phyloP scores from a whole-genome alignment of 2,113 vertebrate species.

The Mobula birostris region DNA sequence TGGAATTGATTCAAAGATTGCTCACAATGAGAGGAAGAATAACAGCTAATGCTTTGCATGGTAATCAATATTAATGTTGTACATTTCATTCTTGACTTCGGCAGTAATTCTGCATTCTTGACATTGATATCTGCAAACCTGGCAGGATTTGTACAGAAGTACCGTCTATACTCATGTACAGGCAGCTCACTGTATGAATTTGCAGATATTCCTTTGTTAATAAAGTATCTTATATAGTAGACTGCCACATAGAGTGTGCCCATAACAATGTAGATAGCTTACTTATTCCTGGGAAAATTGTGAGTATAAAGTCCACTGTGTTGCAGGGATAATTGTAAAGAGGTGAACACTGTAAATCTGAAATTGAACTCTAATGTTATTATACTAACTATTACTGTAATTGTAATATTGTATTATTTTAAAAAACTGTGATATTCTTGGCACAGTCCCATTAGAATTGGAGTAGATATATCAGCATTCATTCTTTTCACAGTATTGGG shows the following conservation, averaged over 20 bases:
- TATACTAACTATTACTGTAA: too few relatives aligned
- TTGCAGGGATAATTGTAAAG: background rate
- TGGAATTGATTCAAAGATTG: background rate
- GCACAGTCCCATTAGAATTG: background rate
- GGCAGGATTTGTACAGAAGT: too few relatives aligned
- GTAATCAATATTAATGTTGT: constrained; percentile 16
- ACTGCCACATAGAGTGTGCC: background rate
- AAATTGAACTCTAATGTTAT: too few relatives aligned
- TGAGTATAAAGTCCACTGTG: background rate
- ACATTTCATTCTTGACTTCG: background rate
- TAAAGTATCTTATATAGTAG: background rate
- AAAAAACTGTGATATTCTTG: background rate
- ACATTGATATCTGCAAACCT: constrained; percentile 7
- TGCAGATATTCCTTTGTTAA: background rate
- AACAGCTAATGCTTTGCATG: too few relatives aligned
- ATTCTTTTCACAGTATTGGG: background rate
- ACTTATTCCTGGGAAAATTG: background rate
- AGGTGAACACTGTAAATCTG: background rate
- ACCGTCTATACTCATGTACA: background rate
- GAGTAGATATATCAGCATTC: background rate
- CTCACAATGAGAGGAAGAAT: background rate
- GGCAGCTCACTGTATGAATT: background rate
- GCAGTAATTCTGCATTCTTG: background rate
- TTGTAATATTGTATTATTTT: too few relatives aligned
- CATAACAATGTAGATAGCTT: background rate